phyloP scores from a whole-genome alignment of 2,113 vertebrate genomes.

The Rhynchopsitta pachyrhyncha region DNA sequence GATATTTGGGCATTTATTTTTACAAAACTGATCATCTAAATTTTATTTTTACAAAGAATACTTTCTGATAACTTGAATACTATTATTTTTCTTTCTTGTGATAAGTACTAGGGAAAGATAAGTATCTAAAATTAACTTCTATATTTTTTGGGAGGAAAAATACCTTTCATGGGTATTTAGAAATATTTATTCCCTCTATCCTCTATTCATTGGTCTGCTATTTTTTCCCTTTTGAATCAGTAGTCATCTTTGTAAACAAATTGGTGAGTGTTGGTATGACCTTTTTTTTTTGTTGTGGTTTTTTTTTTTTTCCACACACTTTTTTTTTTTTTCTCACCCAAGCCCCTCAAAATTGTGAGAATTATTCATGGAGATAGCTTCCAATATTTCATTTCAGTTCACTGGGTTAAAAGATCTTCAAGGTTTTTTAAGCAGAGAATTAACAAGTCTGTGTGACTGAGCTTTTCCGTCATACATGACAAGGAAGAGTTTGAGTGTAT shows the following conservation, averaged over 20 bases:
- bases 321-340: no score
- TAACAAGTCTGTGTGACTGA: not conserved
- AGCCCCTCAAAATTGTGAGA: not conserved
- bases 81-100: not conserved
- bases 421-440: not conserved
- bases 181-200: not conserved
- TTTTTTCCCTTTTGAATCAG: not conserved
- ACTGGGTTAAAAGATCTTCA: not conserved
- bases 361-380: not conserved
- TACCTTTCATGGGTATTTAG: not conserved
- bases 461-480: not conserved
- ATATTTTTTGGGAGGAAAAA: not conserved
- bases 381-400: not conserved
- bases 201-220: not conserved
- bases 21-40: not conserved
- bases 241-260: not conserved
- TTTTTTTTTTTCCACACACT: no score
- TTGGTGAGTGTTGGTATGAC: not conserved
- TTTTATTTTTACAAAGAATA: not conserved
- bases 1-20: not conserved
- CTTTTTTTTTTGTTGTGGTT: accelerated
- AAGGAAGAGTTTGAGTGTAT: not conserved
- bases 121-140: not conserved
- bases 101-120: not conserved
- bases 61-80: not conserved